These are phyloP conservation scores for Neoaliturus tenellus DNA, from an alignment of 2,888 invertebrate genomes.

Conservation along the genomic window DNA sequence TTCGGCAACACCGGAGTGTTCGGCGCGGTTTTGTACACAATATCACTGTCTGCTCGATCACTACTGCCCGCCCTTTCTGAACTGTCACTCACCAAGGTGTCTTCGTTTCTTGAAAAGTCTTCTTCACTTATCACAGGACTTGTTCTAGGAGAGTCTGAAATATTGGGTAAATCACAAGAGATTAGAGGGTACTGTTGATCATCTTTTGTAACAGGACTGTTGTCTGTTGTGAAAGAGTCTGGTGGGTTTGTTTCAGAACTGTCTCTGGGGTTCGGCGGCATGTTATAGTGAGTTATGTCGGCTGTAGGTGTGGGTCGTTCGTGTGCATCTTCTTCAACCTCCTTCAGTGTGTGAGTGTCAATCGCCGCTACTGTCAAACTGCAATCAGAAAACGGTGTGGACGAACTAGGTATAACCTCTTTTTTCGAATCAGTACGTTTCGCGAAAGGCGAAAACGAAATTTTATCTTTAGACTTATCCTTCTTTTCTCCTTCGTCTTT, in stretches of 20 bases:
- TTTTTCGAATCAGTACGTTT: slow-evolving; percentile 45
- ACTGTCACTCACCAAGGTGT: not conserved
- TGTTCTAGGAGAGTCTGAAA: slow-evolving; percentile 16
- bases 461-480: slow-evolving; percentile 51
- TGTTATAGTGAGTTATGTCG: slow-evolving; percentile 31
- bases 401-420: not conserved
- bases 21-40: slow-evolving; percentile 56
- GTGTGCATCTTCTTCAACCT: not conserved
- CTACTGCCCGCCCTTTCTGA: slow-evolving; percentile 7
- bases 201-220: not conserved
- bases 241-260: not conserved
- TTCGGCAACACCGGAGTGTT: slow-evolving; percentile 55
- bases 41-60: slow-evolving; percentile 47
- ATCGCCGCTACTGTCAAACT: slow-evolving; percentile 3
- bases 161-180: not conserved
- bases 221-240: not conserved
- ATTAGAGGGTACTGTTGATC: slow-evolving; percentile 19
- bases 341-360: not conserved
- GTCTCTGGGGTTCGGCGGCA: not conserved
- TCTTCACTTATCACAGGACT: slow-evolving; percentile 21
- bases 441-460: slow-evolving; percentile 41
- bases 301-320: not conserved
- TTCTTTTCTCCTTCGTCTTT: slow-evolving; percentile 56
- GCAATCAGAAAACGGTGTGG: slow-evolving; percentile 25
- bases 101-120: not conserved